Percentiles rank a stretch among this genome's conserved stretches.
Conservation (phyloP, 1,140 invertebrate genomes). For the Drosophila miranda region DNA sequence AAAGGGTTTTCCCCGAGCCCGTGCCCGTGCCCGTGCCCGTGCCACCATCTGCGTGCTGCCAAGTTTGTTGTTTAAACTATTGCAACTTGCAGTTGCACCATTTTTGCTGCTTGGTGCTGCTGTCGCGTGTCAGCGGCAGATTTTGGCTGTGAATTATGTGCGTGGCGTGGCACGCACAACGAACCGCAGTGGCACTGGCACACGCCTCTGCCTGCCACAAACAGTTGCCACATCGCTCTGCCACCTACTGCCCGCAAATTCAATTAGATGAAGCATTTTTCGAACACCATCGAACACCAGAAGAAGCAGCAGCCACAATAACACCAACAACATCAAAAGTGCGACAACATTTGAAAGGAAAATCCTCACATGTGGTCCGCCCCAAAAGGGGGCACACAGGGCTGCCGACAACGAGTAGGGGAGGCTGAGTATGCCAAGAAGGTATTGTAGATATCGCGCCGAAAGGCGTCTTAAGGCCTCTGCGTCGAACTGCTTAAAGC, state of each 20-base stretch:
- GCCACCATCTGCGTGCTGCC: conserved; percentile 20
- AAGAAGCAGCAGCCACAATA: conserved; percentile 1
- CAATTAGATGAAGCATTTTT: conserved; percentile 39
- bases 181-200: conserved; percentile 22
- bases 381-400: neutral
- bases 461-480: neutral
- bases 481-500: too few species aligned
- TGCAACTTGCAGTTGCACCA: conserved; percentile 45
- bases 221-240: too few species aligned
- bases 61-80: conserved; percentile 71
- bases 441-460: neutral
- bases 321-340: conserved; percentile 1
- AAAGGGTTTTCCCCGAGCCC: neutral
- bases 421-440: neutral
- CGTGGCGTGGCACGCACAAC: conserved; percentile 60
- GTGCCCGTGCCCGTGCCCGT: neutral
- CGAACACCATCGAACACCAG: conserved; percentile 20
- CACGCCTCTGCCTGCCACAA: neutral
- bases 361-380: conserved; percentile 6
- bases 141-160: conserved; percentile 65
- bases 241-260: conserved; percentile 26
- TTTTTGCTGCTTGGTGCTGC: conserved; percentile 46
- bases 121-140: conserved; percentile 56
- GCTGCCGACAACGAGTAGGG: too few species aligned
- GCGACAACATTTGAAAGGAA: conserved; percentile 20